phyloP scores from a whole-genome alignment of 1,140 invertebrate genomes.

The Planococcus citri region DNA sequence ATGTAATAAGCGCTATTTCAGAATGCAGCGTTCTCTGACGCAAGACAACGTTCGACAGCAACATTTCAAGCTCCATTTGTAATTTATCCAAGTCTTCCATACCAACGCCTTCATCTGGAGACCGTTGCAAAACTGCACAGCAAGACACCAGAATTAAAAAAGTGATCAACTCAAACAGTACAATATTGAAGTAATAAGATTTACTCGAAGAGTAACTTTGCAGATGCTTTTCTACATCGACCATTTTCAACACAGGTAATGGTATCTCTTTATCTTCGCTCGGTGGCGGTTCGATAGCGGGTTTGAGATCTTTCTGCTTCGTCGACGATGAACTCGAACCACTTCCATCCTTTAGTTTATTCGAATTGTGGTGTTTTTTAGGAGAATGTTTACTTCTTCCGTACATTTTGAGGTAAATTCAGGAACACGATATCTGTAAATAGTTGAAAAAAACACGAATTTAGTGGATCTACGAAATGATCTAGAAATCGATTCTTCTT shows the following conservation, averaged over 20 bases:
- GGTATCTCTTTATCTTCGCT: constrained; percentile 1
- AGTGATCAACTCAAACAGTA: neutral
- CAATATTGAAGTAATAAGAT: neutral
- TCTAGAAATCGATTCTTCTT: too few species aligned
- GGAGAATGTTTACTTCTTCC: constrained; percentile 1
- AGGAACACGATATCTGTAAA: too few species aligned
- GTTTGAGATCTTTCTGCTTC: neutral
- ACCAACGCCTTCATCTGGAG: constrained; percentile 47
- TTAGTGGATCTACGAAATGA: too few species aligned
- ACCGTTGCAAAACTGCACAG: constrained; percentile 40
- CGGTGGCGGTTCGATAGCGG: neutral
- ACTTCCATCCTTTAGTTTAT: neutral
- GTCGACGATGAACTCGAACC: too few species aligned
- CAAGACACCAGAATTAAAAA: neutral
- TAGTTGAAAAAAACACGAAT: too few species aligned
- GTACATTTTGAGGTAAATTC: neutral
- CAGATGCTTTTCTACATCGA: constrained; percentile 8
- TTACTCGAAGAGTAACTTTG: constrained; percentile 16
- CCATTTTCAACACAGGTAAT: constrained; percentile 17
- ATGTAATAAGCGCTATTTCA: constrained; percentile 56
- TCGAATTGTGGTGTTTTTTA: neutral
- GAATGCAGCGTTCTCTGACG: constrained; percentile 58
- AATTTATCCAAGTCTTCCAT: constrained; percentile 75
- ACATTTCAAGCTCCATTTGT: constrained; percentile 74
- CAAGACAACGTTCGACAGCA: constrained; percentile 67